Conservation (phyloP, 2,888 invertebrate species). For the Cetonia aurata region DNA sequence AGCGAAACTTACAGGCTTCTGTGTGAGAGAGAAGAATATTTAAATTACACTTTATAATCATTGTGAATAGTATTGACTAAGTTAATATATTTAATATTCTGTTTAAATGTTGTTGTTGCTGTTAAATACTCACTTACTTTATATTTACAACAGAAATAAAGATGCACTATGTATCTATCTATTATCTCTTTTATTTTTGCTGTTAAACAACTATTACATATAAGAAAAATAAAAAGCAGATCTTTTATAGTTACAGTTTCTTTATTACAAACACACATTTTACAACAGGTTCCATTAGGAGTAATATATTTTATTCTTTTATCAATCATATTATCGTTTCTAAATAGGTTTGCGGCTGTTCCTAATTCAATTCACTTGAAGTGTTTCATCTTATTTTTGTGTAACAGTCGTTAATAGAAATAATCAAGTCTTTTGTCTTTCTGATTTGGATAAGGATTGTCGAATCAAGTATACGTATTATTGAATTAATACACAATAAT, state of each 20-base stretch:
- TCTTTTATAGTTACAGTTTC: slow-evolving; percentile 40
- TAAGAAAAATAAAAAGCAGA: not conserved
- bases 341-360: not conserved
- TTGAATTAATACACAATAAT: slow-evolving; percentile 32
- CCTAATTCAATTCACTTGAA: slow-evolving; percentile 1
- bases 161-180: too few relatives aligned
- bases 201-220: too few relatives aligned
- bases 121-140: too few relatives aligned
- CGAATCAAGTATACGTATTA: slow-evolving; percentile 50
- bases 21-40: too few relatives aligned
- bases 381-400: slow-evolving; percentile 21
- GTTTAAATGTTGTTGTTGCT: too few relatives aligned
- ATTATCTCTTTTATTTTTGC: too few relatives aligned
- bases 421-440: slow-evolving; percentile 47
- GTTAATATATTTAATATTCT: too few relatives aligned
- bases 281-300: slow-evolving; percentile 55
- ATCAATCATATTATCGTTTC: slow-evolving; percentile 44
- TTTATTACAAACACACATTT: slow-evolving; percentile 59
- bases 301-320: slow-evolving; percentile 50
- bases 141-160: too few relatives aligned
- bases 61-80: too few relatives aligned
- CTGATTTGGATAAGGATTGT: slow-evolving; percentile 52
- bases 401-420: slow-evolving; percentile 38
- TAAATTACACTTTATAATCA: too few relatives aligned
- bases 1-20: too few relatives aligned